Evolutionary conservation across 2,797 vertebrate species (phyloP).

Genomic region (Mormyrops attenuatus): DNA sequence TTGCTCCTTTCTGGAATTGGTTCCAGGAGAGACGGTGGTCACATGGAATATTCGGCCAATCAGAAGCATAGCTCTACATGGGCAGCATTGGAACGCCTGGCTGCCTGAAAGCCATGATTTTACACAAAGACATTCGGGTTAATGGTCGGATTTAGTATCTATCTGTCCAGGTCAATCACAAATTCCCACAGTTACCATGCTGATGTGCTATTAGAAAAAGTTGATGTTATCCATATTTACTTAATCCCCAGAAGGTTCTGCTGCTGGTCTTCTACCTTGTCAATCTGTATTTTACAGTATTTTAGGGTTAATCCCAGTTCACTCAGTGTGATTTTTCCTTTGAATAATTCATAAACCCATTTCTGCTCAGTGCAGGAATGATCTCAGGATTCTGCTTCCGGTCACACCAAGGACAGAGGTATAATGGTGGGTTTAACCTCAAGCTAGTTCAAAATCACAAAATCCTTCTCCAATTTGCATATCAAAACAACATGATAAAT

Average conservation of each 20-base stretch:
- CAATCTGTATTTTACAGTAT: background rate
- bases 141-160: background rate
- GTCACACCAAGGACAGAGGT: background rate
- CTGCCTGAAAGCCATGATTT: background rate
- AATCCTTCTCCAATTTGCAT: background rate
- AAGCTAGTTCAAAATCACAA: background rate
- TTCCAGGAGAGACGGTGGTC: background rate
- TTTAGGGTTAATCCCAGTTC: background rate
- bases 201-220: background rate
- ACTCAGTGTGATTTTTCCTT: background rate
- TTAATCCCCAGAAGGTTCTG: background rate
- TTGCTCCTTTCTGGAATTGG: background rate
- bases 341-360: conserved; percentile 4
- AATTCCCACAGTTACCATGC: background rate
- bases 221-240: background rate
- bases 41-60: background rate
- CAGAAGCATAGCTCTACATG: background rate
- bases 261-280: background rate
- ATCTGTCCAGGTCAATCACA: background rate
- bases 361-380: background rate
- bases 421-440: background rate
- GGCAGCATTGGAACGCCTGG: background rate
- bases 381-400: background rate
- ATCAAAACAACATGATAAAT: background rate
- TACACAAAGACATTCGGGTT: background rate